phyloP scores from a whole-genome alignment of 2,113 vertebrate genomes.

The Sorex araneus region DNA sequence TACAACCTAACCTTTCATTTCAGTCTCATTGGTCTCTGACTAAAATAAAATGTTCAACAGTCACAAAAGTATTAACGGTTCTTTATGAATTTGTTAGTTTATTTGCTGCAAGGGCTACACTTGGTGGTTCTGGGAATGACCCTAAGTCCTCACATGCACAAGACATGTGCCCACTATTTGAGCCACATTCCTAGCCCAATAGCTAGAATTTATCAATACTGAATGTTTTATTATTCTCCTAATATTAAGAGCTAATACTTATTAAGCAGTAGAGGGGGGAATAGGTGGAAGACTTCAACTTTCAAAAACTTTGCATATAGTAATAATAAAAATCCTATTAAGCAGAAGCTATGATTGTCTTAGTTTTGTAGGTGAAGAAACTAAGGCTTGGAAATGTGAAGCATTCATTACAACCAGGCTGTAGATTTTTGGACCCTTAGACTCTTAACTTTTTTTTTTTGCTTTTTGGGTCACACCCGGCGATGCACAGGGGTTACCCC shows the following conservation, averaged over 20 bases:
- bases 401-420: not conserved
- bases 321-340: not conserved
- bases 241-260: conserved; percentile 11
- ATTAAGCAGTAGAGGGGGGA: not conserved
- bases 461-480: too few species aligned
- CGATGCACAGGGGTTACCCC: too few species aligned
- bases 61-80: conserved; percentile 12
- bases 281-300: not conserved
- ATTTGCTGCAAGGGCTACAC: too few species aligned
- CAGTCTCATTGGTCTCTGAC: not conserved
- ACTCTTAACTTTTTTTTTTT: too few species aligned
- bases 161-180: too few species aligned
- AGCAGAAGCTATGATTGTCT: not conserved
- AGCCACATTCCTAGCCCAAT: not conserved
- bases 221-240: conserved; percentile 33
- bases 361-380: not conserved
- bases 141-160: too few species aligned
- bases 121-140: too few species aligned
- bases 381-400: conserved; percentile 7
- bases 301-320: conserved; percentile 7
- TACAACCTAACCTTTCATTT: not conserved
- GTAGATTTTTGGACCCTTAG: not conserved
- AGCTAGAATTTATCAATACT: not conserved
- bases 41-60: not conserved
- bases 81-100: too few species aligned